Base-by-base conservation (phyloP, 2,888 invertebrate genomes). In the Amorpha juglandis region DNA sequence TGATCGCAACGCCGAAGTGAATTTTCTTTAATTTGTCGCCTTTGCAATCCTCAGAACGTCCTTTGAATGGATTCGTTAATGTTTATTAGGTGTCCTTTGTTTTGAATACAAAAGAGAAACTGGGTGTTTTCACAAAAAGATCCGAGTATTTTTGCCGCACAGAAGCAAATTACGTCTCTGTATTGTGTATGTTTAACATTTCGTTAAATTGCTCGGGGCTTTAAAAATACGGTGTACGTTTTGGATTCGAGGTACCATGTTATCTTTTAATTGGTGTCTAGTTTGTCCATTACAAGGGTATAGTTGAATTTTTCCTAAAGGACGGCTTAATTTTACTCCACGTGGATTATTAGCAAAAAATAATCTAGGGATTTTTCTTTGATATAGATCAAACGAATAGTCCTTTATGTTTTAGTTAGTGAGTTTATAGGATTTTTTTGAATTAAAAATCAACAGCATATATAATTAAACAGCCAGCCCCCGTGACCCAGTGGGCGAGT, bases 41-140 rank as follows among this genome's bases (percentile, higher is more conserved):
- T 58, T 19, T 52, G 14, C 50, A 50, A 14, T 50, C 11, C 50
- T 27, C 16, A 33, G 50, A 35, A 64, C 27, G 21, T 58, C 48
- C 45, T 45, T 62, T 62, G 45, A 66, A 63, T 66, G 45, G 65
- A 69, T 70, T 76, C 71, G 70, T 75, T 78, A 77, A 76, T 76
- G 73, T 75, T 79, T 79, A 73, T 79, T 71, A 76, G 70, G 70
- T 62, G 66, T 67, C 21, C 73, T 73, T 77, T 78, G 75, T 79
- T 69, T 70, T 62, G 69, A 70, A 66, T 33, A 73, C 68, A 78
- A 78, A 78, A 74, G 72, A 63, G 71, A 67, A 66, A 69, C 67
- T 67, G 70, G 66, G 42, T 62, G 38, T 52, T 63, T 53, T 16
- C 12, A 63, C 66, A 74, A 71, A 65, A 68, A 62, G 55, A 19